Base-by-base conservation (phyloP, 2,888 invertebrate genomes). In the Dasysyrphus albostriatus region DNA sequence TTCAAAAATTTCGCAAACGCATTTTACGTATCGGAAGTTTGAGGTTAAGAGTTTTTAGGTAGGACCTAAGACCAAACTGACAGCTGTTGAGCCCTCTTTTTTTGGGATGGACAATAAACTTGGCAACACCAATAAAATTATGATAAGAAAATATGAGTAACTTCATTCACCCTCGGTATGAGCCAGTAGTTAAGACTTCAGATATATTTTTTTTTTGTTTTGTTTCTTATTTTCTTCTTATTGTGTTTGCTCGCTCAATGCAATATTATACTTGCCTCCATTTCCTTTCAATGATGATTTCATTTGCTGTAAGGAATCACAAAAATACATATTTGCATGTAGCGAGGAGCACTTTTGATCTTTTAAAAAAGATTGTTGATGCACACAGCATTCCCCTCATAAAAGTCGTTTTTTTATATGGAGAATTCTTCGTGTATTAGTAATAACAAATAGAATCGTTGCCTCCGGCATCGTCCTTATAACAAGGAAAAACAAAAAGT, bases 281-380 rank as follows among this genome's bases (percentile, higher is more conserved):
- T 81, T 84, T 70, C 65, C 56, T 76, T 84, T 76, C 75, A 65
- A 80, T 80, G 75, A 80, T 76, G 80, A 84, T 84, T 80, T 76
- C 75, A 72, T 80, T 80, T 67, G 72, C 51, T 80, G 16, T 19
- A 76, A 67, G 44, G 83, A 83, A 83, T 83, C 74, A 74, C 39
- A 72, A 65, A 70, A 80, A 58, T 59, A 80, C 67, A 47, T 70
- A 74, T 80, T 81, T 73, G 80, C 76, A 80, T 67, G 14, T 67
- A n/a, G 8, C 58, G 16, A 19, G 47, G 39, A 39, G 32, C 47
- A 80, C n/a, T 44, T 44, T 44, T 44, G 44, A 44, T 44, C 67
- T 80, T 59, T 72, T 80, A 63, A 75, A 69, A 49, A 49, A 49
- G 49, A 56, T 44, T 44, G 44, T 7, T 37, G 19, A 39, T 16